Base-by-base conservation (phyloP, 2,113 vertebrate genomes). In the Hippocampus mohnikei region DNA sequence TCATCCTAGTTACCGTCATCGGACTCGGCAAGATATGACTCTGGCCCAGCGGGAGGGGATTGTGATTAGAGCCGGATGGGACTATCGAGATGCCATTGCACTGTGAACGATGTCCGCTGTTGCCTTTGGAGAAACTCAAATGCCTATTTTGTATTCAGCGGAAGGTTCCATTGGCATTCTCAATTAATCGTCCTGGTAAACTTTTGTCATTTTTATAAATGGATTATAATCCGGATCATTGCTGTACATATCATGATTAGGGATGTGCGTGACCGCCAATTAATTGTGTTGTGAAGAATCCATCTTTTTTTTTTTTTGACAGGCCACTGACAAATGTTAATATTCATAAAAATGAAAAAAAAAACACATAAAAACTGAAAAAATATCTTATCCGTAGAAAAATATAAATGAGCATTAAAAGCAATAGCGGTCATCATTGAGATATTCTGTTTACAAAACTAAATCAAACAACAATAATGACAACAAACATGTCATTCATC, bases 21-120 rank as follows among this genome's bases (percentile, higher is more conserved):
- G 15, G 68, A 73, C 87, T 77, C 86, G 27, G 88, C 84, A 84
- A 85, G 88, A 84, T 77, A 44, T 84, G 86, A 85, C 87, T 82
- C 66, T 8, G 71, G 66, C 83, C 79, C 89, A 86, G 87, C 85
- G 79, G 87, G 87, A 84, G 69, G 69, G 71, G 66, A 25, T 41
- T 44, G 85, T 88, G 82, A 91, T 89, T 87, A 90, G 60, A 76
- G 79, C 16, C 11, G 46, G 61, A 72, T 69, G 40, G 52, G 67
- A 71, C 67, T 84, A 82, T 87, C 70, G 63, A 81, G 76, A 86
- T 82, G 81, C 82, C 62, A 68, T 84, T 77, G 84, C 75, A 78
- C 69, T 64, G 69, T 25, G 46, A 52, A 70, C 81, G 75, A 88
- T 88, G 76, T 77, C 72, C 83, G 50, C 46, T 75, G 68, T 81